phyloP scores from a whole-genome alignment of 2,888 invertebrate species.

The Falcaria lacertinaria region DNA sequence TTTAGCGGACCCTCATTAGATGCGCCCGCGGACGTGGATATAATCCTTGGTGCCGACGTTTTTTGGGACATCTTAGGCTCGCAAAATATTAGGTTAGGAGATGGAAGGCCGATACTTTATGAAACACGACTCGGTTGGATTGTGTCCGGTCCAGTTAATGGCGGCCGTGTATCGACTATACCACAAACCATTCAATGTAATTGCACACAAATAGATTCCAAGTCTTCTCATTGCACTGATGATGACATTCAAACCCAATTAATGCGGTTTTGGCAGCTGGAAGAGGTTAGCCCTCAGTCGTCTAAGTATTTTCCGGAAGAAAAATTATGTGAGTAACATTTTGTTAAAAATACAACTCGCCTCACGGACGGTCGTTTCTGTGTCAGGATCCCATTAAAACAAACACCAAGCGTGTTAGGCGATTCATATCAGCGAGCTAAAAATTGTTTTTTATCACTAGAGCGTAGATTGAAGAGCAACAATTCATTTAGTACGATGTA shows the following conservation, averaged over 20 bases:
- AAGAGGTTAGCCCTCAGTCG: conserved; percentile 10
- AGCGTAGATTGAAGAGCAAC: background rate
- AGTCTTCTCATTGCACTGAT: background rate
- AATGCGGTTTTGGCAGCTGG: conserved; percentile 14
- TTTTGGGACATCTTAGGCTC: conserved; percentile 21
- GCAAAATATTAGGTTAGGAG: conserved; percentile 13
- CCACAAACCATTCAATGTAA: conserved; percentile 7
- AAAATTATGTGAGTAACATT: conserved; percentile 1
- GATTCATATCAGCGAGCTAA: background rate
- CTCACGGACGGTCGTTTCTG: background rate
- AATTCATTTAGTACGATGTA: background rate
- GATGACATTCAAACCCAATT: conserved; percentile 2
- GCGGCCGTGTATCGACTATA: background rate
- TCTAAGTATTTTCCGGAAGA: conserved; percentile 14
- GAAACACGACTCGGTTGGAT: background rate
- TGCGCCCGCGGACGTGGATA: conserved; percentile 15
- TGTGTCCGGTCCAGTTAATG: background rate
- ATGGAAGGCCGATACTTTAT: conserved; percentile 2
- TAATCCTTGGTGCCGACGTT: conserved; percentile 21
- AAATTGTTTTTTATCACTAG: background rate
- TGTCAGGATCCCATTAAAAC: background rate
- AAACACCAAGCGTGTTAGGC: background rate
- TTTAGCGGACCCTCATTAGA: conserved; percentile 21
- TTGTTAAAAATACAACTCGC: background rate
- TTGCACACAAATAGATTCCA: background rate